Base-by-base conservation (phyloP, 1,140 invertebrate species). In the Arctopsyche grandis region DNA sequence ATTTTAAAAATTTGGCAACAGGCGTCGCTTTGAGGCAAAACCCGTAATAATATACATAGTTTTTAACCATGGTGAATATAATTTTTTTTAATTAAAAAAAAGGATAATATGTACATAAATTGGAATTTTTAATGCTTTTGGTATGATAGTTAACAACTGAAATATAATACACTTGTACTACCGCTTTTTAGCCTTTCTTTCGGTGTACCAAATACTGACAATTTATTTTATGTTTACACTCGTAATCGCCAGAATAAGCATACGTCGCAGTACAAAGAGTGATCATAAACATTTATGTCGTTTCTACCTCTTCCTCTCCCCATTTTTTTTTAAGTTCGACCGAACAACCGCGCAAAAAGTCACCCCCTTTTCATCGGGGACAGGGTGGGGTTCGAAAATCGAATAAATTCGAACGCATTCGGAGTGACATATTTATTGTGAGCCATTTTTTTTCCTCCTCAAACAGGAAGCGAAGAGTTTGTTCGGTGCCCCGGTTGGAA, bases 211-310 rank as follows among this genome's bases (percentile, higher is more conserved):
- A 74, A 74, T 38, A 63, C 26, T 56, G 52, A 63, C 56, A 76
- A 76, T 76, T 63, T 63, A 76, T 76, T 76, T 76, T 63, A 76
- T 76, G 74, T 76, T 76, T 76, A 76, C 74, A 76, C 74, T 76
- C 74, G 74, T 63, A 76, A 76, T 76, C 52, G 74, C 63, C 52
- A 63, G 60, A 63, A 63, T 63, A 43, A 76, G 74, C 74, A 76
- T 76, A 76, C 74, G 74, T 76, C 74, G 74, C 38, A 71, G n/a
- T n/a, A 71, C 16, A 22, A 26, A 71, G 69, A 24, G 16, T 26
- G 74, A 76, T 76, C 74, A 56, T 76, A 76, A 76, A 76, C 74
- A 76, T 76, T 76, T 76, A 76, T 76, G 52, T 60, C 46, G 38
- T 14, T 12, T 26, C 63, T 9, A 66, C 24, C 14, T 24, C 9